Base-by-base conservation (phyloP, 1,140 invertebrate genomes). In the Dendrolimus kikuchii region DNA sequence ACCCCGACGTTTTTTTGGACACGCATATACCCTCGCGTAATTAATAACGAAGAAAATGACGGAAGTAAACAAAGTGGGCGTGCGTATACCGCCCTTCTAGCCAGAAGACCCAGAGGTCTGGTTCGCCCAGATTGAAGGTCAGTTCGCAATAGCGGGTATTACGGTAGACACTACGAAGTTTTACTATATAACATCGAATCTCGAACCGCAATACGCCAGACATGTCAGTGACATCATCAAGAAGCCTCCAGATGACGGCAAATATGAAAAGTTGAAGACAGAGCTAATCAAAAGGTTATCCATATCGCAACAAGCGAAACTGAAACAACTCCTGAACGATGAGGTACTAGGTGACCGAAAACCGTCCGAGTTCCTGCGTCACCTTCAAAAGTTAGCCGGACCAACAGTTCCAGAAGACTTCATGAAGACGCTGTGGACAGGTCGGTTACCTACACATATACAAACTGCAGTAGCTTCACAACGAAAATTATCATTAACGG, bases 361-460 rank as follows among this genome's bases (percentile, higher is more conserved):
- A 49, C 67, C 71, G 9, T 69, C 65, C 6, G 68, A 71, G 49
- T 68, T 76, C 46, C 40, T 42, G 2, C 49, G 39, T 8, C 49
- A 51, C 49, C 23, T 51, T 6, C 49, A 38, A n/a, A 39, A 59
- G 5, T 45, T 74, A 7, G 66, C 61, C 4, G 57, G 58, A 2
- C 53, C 49, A 7, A 40, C 23, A 8, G 55, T 62, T 2, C 51
- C 64, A 5, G 50, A 66, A 59, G 71, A 64, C 0, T 61, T 61
- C 7, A 9, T 61, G 1, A 23, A 47, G n/a, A 41, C 59, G 5
- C 49, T 77, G 61, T 77, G 75, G 67, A 66, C 68, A 49, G 80
- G 60, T 53, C 40, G 53, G 0, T 43, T 60, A 6, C 50, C 59
- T 7, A 48, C 43, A 10, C 39, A 40, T 23, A 44, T 55, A 5